phyloP scores from a whole-genome alignment of 2,113 vertebrate genomes.

The Pedetes capensis region DNA sequence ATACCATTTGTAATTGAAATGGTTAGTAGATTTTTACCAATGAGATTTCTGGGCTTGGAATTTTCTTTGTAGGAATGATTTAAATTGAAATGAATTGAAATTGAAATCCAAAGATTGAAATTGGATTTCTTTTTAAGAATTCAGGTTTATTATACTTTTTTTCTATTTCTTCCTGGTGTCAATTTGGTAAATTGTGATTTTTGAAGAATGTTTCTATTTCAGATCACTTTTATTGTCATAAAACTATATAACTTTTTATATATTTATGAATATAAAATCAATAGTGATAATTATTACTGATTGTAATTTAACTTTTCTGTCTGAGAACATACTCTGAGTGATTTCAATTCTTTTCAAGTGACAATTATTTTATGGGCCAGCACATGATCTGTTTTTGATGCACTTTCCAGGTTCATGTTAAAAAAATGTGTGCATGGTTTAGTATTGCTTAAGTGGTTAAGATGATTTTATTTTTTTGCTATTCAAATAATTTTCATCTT shows the following conservation, averaged over 20 bases:
- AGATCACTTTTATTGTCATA: not conserved
- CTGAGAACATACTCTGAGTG: not conserved
- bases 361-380: not conserved
- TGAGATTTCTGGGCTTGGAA: not conserved
- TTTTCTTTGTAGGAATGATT: slow-evolving; percentile 1
- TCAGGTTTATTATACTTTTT: not conserved
- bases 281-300: not conserved
- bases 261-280: not conserved
- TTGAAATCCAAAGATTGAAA: too few species aligned
- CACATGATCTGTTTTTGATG: not conserved
- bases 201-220: not conserved
- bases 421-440: not conserved
- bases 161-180: slow-evolving; percentile 12
- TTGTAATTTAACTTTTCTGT: slow-evolving; percentile 10
- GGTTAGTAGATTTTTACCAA: not conserved
- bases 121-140: slow-evolving; percentile 30
- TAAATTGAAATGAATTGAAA: too few species aligned
- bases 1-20: not conserved
- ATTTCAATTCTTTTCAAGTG: not conserved
- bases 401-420: not conserved
- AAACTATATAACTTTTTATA: not conserved
- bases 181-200: not conserved
- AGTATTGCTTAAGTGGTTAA: slow-evolving; percentile 13
- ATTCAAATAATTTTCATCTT: not conserved
- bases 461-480: not conserved